Evolutionary conservation across 2,888 invertebrate genomes (phyloP), one percentile per base, ranked within the genome.

Genomic region (Cephus spinipes): DNA sequence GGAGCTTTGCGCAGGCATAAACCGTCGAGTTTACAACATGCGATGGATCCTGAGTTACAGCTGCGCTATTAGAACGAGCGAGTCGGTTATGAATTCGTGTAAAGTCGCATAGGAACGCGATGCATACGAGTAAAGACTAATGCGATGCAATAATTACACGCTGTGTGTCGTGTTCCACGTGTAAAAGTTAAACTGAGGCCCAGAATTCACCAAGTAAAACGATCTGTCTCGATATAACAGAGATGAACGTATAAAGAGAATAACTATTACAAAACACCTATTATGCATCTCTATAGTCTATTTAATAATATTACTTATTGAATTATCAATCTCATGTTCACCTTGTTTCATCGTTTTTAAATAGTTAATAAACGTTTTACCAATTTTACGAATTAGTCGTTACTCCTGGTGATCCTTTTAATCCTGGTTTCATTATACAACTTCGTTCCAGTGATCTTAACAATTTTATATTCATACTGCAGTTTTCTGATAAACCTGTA

Each of bases 351-450:
- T 90, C 90, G 90, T 90, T 90, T 90, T 90, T 89, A 90, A 90
- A 90, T 90, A 90, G 90, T 90, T 90, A 90, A 90, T 90, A 90
- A 90, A 90, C 90, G 90, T 90, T 90, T 90, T 90, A 90, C 89
- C 90, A 90, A 90, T 90, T 90, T 90, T 90, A 90, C 74, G 36
- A 74, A 36, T 33, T 32, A 15, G 71, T 32, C 71, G 31, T 55
- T 55, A 55, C 23, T 55, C 23, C 23, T 55, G 55, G 9, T 55
- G 23, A 23, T 55, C 55, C 55, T 55, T 55, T 55, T 55, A 55
- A 23, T 55, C 55, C 55, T 55, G 15, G 55, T 23, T 55, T 55
- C 9, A 23, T 23, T 55, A 2, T 9, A 55, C 9, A 55, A 55
- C 23, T 55, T 9, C 2, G 0, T 55, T 55, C 9, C 23, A 55